phyloP scores from a whole-genome alignment of 2,113 vertebrate species.

The Hippocampus guttulatus region DNA sequence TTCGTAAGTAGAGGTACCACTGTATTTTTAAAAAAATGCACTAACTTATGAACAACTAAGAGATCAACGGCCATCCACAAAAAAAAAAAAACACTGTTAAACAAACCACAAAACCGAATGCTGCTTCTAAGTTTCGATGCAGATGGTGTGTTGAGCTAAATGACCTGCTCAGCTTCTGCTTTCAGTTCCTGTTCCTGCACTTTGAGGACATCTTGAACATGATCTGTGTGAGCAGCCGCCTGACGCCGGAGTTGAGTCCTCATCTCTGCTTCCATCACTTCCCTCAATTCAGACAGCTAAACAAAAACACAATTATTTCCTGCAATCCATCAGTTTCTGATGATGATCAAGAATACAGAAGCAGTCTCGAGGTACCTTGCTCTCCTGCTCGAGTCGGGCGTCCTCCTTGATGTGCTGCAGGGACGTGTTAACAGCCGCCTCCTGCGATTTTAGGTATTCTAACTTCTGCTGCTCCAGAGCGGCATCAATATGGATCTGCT shows the following conservation, averaged over 20 bases:
- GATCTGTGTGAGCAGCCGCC: slow-evolving; percentile 92
- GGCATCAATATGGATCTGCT: slow-evolving; percentile 83
- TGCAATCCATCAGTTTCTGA: neutral
- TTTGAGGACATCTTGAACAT: slow-evolving; percentile 86
- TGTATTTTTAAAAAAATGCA: no score
- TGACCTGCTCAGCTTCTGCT: slow-evolving; percentile 82
- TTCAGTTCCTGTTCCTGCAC: slow-evolving; percentile 90
- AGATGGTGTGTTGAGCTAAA: neutral
- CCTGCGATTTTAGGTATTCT: slow-evolving; percentile 79
- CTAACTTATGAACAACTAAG: no score
- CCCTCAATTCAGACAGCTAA: slow-evolving; percentile 85
- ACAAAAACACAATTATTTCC: neutral
- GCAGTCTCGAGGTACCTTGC: slow-evolving; percentile 72
- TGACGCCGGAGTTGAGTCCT: slow-evolving; percentile 93
- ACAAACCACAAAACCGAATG: no score
- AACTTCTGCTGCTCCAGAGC: slow-evolving; percentile 87
- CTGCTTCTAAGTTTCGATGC: no score
- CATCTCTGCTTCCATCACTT: slow-evolving; percentile 95
- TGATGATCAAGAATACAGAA: neutral
- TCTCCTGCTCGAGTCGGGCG: slow-evolving; percentile 81
- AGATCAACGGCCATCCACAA: no score
- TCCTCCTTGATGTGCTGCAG: slow-evolving; percentile 79
- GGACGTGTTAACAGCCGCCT: slow-evolving; percentile 76
- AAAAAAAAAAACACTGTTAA: no score
- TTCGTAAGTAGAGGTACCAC: no score